Percentiles rank a stretch among this genome's conserved stretches.
Conservation (phyloP, 2,888 invertebrate species). For the Microplitis manilae region DNA sequence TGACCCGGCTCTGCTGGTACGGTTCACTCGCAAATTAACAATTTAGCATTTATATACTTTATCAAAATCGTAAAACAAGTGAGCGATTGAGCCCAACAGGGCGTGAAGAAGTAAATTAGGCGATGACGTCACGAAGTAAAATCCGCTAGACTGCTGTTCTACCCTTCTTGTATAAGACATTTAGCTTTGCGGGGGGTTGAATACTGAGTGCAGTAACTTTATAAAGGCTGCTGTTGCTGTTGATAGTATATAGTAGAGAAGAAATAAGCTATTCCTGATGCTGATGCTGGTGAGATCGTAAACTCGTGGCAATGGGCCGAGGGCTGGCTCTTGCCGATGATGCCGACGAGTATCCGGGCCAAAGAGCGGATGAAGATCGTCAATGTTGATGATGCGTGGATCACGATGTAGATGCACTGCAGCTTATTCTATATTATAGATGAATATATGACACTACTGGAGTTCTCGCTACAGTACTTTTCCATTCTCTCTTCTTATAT, state of each 20-base stretch:
- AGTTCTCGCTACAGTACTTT: conserved; percentile 1
- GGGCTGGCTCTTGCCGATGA: conserved; percentile 38
- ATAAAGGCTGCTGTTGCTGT: neutral
- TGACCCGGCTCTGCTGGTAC: neutral
- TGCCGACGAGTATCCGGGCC: conserved; percentile 47
- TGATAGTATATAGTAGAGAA: conserved; percentile 19
- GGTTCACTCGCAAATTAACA: conserved; percentile 3
- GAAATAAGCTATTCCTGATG: conserved; percentile 52
- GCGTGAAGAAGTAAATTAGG: conserved; percentile 64
- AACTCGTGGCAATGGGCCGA: conserved; percentile 59
- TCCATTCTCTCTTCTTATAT: conserved; percentile 22
- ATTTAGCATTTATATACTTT: neutral
- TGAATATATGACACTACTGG: conserved; percentile 35
- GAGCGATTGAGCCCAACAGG: conserved; percentile 51
- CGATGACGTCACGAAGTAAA: conserved; percentile 61
- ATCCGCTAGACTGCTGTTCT: conserved; percentile 12
- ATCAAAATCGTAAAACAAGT: conserved; percentile 22
- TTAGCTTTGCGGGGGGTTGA: conserved; percentile 18
- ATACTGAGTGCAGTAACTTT: conserved; percentile 15
- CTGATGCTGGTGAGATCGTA: conserved; percentile 56
- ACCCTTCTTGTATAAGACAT: neutral
- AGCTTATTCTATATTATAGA: conserved; percentile 59
- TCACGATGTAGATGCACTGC: conserved; percentile 64
- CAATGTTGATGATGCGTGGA: conserved; percentile 71
- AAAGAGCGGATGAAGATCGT: conserved; percentile 68